These are phyloP conservation scores for Phrynosoma platyrhinos DNA, from an alignment of 2,113 vertebrate genomes.

Conservation along the genomic window DNA sequence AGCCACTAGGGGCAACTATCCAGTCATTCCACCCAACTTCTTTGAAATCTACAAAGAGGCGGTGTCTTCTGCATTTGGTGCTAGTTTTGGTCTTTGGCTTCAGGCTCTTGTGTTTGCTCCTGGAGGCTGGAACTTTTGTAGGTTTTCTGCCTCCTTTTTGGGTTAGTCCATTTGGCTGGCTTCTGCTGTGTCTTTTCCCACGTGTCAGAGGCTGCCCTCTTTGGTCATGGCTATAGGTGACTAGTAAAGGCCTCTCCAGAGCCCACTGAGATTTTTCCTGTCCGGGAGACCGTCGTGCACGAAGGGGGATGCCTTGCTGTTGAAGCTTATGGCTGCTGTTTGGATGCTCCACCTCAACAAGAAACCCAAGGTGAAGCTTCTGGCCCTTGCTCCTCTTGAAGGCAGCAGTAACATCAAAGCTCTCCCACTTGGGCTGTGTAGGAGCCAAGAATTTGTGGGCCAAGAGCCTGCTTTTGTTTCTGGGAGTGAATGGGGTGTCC, in stretches of 20 bases:
- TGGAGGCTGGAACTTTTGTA: constrained; percentile 63
- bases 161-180: constrained; percentile 47
- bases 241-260: constrained; percentile 82
- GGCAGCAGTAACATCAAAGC: constrained; percentile 76
- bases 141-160: constrained; percentile 27
- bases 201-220: constrained; percentile 75
- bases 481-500: constrained; percentile 19
- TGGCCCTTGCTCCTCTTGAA: constrained; percentile 59
- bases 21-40: constrained; percentile 87
- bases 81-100: constrained; percentile 80
- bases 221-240: constrained; percentile 83
- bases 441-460: constrained; percentile 72
- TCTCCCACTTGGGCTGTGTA: constrained; percentile 76
- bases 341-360: constrained; percentile 74
- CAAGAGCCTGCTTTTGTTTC: constrained; percentile 68
- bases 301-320: constrained; percentile 64
- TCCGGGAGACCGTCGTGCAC: constrained; percentile 77
- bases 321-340: constrained; percentile 60
- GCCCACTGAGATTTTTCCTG: constrained; percentile 82
- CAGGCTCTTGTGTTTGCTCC: constrained; percentile 76
- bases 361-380: constrained; percentile 71
- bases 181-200: constrained; percentile 52
- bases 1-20: constrained; percentile 85
- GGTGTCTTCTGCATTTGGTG: constrained; percentile 80
- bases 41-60: constrained; percentile 84